Conservation (phyloP, 2,888 invertebrate species). For the Chirona hameri region DNA sequence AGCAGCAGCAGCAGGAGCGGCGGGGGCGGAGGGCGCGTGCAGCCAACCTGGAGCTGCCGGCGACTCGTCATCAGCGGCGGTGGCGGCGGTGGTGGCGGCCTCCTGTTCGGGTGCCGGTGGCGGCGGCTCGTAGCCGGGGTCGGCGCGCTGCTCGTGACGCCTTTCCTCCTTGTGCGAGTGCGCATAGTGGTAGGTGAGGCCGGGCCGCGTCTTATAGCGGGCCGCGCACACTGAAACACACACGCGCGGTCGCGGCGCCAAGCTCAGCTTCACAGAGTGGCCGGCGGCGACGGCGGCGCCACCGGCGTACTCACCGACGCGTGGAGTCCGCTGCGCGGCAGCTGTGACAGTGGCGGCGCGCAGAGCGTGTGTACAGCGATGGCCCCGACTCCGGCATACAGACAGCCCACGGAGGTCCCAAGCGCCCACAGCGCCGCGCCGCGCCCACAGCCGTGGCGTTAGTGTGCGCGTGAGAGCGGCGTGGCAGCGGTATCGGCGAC, state of each 20-base stretch:
- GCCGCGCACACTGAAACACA: constrained; percentile 82
- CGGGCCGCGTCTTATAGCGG: constrained; percentile 93
- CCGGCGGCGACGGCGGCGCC: constrained; percentile 4
- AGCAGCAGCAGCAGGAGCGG: constrained; percentile 41
- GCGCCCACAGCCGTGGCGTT: not conserved
- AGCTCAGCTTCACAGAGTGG: not conserved
- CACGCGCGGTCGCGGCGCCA: constrained; percentile 9
- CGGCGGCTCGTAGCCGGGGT: constrained; percentile 30
- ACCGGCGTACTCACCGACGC: not conserved
- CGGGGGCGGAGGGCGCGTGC: constrained; percentile 48
- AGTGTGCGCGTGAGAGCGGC: not conserved
- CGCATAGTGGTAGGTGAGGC: constrained; percentile 91
- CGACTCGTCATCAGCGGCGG: constrained; percentile 41
- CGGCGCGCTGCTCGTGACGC: constrained; percentile 31
- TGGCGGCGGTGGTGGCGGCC: constrained; percentile 29
- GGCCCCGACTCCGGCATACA: not conserved
- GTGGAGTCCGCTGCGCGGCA: not conserved
- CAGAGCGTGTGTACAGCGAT: not conserved
- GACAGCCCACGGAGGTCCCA: not conserved
- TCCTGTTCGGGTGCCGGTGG: constrained; percentile 31
- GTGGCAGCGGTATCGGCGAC: not conserved
- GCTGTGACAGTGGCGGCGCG: not conserved
- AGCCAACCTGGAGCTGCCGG: constrained; percentile 37
- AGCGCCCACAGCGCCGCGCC: not conserved
- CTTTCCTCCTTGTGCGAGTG: constrained; percentile 67